Evolutionary conservation across 2,113 vertebrate species (phyloP), one percentile per base, ranked within the genome.

Genomic region (Alosa alosa): DNA sequence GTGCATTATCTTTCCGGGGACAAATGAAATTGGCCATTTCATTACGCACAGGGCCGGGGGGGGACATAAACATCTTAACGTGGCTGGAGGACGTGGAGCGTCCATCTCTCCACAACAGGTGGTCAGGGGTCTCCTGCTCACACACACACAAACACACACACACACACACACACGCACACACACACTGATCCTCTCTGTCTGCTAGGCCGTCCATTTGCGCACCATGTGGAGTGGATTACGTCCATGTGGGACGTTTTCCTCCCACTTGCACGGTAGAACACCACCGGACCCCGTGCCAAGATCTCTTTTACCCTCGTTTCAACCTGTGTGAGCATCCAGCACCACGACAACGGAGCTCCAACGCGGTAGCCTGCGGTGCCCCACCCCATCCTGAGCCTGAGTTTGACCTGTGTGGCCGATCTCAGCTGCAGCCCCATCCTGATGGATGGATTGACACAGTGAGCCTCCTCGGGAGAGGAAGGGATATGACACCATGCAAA

Each of bases 161-260:
- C 49, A 8, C 49, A 8, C 7, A 8, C 49, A 8, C 49, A 13
- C 7, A 8, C 49, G 0, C 49, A 8, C 13, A 13, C 55, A 17
- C 18, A 20, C 20, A 17, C 18, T n/a, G 5, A 60, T 60, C 57
- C 3, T 60, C 3, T 20, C 17, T 6, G 57, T 60, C 57, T 60
- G n/a, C 57, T 60, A 31, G n/a, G 90, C 89, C 89, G 90, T 45
- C 25, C 85, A 44, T 85, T 86, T 50, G 88, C 88, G 82, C 44
- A 22, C 82, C 92, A 86, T 88, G 88, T 89, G 91, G 91, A 87
- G 88, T 86, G 20, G 81, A 87, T 83, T 86, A 82, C 36, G 20
- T 60, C 55, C 20, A 22, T 6, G 20, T 60, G 55, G 55, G 55
- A 22, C 55, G 18, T 1, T 20, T 22, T 5, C 6, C 64, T 11